These are phyloP conservation scores for Larimichthys crocea DNA, from an alignment of 2,113 vertebrate species.

Conservation along the genomic window DNA sequence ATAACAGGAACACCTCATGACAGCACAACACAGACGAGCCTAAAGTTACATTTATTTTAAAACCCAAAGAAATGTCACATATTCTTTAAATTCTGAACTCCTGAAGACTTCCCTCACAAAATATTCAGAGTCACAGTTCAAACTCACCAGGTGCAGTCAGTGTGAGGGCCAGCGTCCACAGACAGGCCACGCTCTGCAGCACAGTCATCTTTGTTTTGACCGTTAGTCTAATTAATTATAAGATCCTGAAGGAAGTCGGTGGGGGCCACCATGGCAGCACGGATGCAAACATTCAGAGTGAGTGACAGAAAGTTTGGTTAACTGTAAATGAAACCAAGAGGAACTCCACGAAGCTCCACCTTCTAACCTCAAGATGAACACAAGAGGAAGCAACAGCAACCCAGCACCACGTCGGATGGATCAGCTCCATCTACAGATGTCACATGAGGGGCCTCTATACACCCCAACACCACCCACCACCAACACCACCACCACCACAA, in stretches of 20 bases:
- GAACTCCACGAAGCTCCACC: constrained; percentile 73
- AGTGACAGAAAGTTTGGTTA: background rate
- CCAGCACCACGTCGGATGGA: background rate
- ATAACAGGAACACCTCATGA: background rate
- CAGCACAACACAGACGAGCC: background rate
- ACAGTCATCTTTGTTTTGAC: constrained; percentile 22
- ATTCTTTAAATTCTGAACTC: background rate
- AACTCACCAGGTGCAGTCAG: constrained; percentile 64
- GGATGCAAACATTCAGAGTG: background rate
- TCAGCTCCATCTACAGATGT: background rate
- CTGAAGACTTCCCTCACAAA: background rate
- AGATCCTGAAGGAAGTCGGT: background rate
- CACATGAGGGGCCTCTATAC: background rate
- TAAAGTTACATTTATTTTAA: background rate
- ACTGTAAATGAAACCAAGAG: constrained; percentile 63
- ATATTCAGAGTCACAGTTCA: background rate
- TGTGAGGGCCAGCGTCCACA: constrained; percentile 48
- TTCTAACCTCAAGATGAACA: constrained; percentile 48
- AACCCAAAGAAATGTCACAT: no score
- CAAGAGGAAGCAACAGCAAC: constrained; percentile 50
- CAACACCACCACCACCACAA: no score
- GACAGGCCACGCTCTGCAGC: constrained; percentile 7
- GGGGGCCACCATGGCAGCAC: constrained; percentile 38
- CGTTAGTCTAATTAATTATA: background rate
- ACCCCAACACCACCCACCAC: no score